Conservation (phyloP, 2,797 vertebrate species). For the Trachurus trachurus region DNA sequence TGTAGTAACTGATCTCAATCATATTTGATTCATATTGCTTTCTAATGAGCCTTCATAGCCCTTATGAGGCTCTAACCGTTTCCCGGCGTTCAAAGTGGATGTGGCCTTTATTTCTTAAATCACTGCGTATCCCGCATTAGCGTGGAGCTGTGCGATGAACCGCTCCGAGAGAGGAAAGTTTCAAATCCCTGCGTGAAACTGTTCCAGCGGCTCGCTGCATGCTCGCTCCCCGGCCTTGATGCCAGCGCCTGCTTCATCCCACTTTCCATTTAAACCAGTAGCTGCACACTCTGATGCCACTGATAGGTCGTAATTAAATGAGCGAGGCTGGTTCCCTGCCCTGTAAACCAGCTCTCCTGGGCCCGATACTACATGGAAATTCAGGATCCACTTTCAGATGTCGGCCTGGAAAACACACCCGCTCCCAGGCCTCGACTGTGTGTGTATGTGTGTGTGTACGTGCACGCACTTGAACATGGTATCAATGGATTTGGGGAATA, state of each 20-base stretch:
- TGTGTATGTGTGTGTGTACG: background rate
- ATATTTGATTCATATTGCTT: conserved; percentile 29
- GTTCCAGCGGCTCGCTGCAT: conserved; percentile 30
- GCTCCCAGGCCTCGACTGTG: conserved; percentile 40
- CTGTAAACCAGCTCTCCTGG: conserved; percentile 81
- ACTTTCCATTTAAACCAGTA: conserved; percentile 72
- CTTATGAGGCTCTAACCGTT: conserved; percentile 15
- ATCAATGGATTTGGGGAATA: conserved; percentile 64
- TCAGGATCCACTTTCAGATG: conserved; percentile 73
- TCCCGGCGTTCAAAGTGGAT: conserved; percentile 28
- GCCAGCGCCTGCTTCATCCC: conserved; percentile 64
- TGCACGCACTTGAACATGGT: conserved; percentile 36
- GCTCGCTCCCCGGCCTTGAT: conserved; percentile 52
- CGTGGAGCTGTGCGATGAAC: conserved; percentile 47
- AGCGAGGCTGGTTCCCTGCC: conserved; percentile 75
- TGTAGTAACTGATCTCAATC: conserved; percentile 15
- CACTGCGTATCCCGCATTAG: conserved; percentile 42
- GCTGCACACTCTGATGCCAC: conserved; percentile 73
- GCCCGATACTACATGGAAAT: conserved; percentile 75
- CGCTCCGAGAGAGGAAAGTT: conserved; percentile 53
- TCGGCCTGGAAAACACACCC: conserved; percentile 69
- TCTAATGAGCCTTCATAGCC: conserved; percentile 8
- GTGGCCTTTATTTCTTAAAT: conserved; percentile 35
- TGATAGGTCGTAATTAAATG: conserved; percentile 81
- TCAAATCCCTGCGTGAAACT: conserved; percentile 47